Evolutionary conservation across 1,140 invertebrate species (phyloP), one percentile per base, ranked within the genome.

Genomic region (Drosophila subobscura): DNA sequence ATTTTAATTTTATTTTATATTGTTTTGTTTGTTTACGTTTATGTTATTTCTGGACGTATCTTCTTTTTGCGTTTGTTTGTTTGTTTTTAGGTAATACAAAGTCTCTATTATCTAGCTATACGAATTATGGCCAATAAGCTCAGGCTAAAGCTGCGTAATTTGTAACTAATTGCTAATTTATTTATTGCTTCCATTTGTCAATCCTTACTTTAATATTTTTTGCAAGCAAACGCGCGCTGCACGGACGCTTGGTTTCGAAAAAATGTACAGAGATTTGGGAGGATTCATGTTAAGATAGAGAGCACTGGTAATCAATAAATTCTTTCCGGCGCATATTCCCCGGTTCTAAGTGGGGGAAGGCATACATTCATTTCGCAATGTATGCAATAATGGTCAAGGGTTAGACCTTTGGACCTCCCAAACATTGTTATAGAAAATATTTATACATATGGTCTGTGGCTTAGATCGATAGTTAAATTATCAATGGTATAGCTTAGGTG

Each of bases 401-500:
- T 20, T 20, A 20, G 33, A 37, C 33, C 10, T 12, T 37, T 37
- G 33, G 33, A 67, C 29, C 29, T 20, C 7, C 33, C 16, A 63
- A 68, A 55, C 41, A 47, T 12, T 12, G 40, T 42, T 63, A 25
- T 72, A 51, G 23, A 72, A 64, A 71, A 52, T 52, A 59, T 46
- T 29, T 33, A 52, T 59, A 51, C 29, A 63, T 63, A 63, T 44
- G 16, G 71, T 29, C 47, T 72, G 50, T 53, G 45, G 41, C 47
- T 56, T 74, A 74, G 42, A 29, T 73, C 50, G 60, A 73, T 72
- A 41, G 53, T 73, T 84, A 50, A 53, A 65, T 52, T 49, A 72
- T 79, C 75, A 79, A 77, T 75, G 72, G 75, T 56, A 85, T 79
- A 81, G 22, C 81, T 85, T 86, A 86, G 42, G 42, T 58, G 47